Evolutionary conservation across 2,113 vertebrate species (phyloP).

Genomic region (Ctenomys sociabilis): DNA sequence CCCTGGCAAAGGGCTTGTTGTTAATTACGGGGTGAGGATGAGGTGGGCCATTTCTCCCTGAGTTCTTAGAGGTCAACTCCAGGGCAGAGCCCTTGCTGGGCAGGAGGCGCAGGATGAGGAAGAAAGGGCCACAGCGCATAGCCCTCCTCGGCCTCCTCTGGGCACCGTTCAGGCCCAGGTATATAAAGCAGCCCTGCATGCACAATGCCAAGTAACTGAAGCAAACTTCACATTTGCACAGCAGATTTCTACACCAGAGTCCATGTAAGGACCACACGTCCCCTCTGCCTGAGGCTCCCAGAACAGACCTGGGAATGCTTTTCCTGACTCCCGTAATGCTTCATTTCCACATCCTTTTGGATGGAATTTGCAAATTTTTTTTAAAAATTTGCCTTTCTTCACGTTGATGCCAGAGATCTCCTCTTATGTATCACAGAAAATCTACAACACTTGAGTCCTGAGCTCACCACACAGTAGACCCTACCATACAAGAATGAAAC

Average conservation of each 20-base stretch:
- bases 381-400: background rate
- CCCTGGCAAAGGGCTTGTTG: background rate
- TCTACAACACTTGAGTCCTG: background rate
- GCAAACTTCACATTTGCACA: background rate
- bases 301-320: background rate
- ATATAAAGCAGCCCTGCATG: background rate
- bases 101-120: fast-evolving
- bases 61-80: background rate
- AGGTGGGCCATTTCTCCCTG: background rate
- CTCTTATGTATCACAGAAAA: background rate
- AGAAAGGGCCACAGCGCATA: too few species aligned
- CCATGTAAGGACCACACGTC: background rate
- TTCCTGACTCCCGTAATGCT: background rate
- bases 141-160: background rate
- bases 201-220: background rate
- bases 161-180: background rate
- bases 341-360: background rate
- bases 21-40: background rate
- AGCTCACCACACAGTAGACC: background rate
- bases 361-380: background rate
- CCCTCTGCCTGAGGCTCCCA: background rate
- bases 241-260: background rate
- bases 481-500: background rate
- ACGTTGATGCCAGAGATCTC: background rate
- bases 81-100: fast-evolving